phyloP scores from a whole-genome alignment of 2,113 vertebrate genomes.

The Mobula birostris region DNA sequence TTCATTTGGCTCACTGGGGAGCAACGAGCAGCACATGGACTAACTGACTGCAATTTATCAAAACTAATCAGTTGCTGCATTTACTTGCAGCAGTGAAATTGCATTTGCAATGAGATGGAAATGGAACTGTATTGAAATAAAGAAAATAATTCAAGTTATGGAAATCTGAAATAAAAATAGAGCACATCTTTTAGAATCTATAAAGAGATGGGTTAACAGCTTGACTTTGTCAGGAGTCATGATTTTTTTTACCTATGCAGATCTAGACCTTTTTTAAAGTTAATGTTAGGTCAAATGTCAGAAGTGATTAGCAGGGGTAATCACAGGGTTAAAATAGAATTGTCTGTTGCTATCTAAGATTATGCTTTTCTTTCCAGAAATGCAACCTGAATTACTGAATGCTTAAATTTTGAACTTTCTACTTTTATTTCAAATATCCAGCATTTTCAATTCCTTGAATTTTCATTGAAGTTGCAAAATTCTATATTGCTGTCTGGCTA shows the following conservation, averaged over 20 bases:
- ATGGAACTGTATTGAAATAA: neutral
- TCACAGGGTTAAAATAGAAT: neutral
- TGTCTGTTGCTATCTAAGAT: neutral
- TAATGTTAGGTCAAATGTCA: neutral
- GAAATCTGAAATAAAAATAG: neutral
- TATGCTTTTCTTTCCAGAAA: too few relatives aligned
- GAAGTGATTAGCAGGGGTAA: neutral
- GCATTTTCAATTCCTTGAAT: too few relatives aligned
- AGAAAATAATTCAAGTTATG: neutral
- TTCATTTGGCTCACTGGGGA: neutral
- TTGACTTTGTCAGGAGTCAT: neutral
- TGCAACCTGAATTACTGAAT: too few relatives aligned
- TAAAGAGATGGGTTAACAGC: neutral
- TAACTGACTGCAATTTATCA: neutral
- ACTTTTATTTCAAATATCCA: too few relatives aligned
- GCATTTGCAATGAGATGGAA: neutral
- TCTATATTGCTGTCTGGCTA: neutral
- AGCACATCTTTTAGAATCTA: neutral
- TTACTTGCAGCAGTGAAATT: neutral
- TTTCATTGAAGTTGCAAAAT: neutral
- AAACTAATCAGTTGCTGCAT: neutral
- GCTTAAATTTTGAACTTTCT: too few relatives aligned
- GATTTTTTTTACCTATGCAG: neutral
- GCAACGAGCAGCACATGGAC: neutral
- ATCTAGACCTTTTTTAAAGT: too few relatives aligned